Percentiles rank a stretch among this genome's conserved stretches.
phyloP scores from a whole-genome alignment of 2,113 vertebrate species.

The Poeciliopsis turrubarensis region DNA sequence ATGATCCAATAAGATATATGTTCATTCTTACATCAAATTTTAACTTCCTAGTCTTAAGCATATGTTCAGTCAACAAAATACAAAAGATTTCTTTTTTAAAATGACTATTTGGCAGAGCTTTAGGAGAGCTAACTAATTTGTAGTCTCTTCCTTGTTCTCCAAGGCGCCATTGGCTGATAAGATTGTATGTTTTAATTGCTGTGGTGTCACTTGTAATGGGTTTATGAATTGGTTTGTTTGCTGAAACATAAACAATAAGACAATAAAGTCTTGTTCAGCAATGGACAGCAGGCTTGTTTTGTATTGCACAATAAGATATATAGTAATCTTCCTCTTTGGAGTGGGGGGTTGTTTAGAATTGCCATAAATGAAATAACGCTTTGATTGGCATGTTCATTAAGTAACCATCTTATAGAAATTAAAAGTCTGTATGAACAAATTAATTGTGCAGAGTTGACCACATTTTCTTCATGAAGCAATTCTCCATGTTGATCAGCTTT shows the following conservation, averaged over 20 bases:
- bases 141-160: neutral
- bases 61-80: neutral
- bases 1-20: too few relatives aligned
- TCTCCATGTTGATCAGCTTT: neutral
- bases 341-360: neutral
- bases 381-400: neutral
- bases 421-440: constrained; percentile 7
- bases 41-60: too few relatives aligned
- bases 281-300: constrained; percentile 19
- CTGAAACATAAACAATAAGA: constrained; percentile 10
- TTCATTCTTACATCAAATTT: too few relatives aligned
- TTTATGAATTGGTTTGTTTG: constrained; percentile 15
- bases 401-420: neutral
- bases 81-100: neutral
- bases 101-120: neutral
- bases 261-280: neutral
- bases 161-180: neutral
- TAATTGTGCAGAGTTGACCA: neutral
- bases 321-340: constrained; percentile 5
- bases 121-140: neutral
- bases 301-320: neutral
- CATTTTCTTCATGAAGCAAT: neutral
- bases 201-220: constrained; percentile 1
- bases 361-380: neutral
- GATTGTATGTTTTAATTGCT: neutral